phyloP scores from a whole-genome alignment of 1,140 invertebrate species.

The Danaus plexippus region DNA sequence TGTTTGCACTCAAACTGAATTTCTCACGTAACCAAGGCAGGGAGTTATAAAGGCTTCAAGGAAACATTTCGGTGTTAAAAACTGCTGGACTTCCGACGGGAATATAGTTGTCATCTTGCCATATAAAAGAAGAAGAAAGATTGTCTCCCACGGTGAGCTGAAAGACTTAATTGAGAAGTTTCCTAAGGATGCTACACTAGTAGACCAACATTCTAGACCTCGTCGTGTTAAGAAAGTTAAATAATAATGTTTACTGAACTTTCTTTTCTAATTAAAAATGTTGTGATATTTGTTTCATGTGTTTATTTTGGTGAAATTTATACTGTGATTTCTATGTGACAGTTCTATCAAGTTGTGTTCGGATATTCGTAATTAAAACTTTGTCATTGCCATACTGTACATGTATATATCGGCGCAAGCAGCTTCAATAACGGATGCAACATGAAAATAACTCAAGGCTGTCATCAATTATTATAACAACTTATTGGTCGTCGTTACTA shows the following conservation, averaged over 20 bases:
- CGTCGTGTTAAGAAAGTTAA: neutral
- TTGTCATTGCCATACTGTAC: too few species aligned
- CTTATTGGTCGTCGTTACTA: too few species aligned
- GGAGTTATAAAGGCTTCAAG: conserved; percentile 4
- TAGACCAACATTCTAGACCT: conserved; percentile 1
- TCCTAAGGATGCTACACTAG: neutral
- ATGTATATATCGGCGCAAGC: too few species aligned
- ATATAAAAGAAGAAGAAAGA: conserved; percentile 1
- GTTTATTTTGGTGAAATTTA: too few species aligned
- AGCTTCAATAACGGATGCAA: too few species aligned
- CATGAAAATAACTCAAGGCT: too few species aligned
- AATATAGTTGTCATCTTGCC: conserved; percentile 1
- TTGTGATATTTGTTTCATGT: too few species aligned
- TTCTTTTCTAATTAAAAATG: too few species aligned
- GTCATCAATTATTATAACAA: too few species aligned
- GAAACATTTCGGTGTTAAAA: conserved; percentile 6
- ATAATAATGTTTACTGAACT: neutral
- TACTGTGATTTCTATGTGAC: too few species aligned
- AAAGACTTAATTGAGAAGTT: neutral
- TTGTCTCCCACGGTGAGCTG: neutral
- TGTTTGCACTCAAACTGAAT: conserved; percentile 5
- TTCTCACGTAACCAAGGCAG: conserved; percentile 1
- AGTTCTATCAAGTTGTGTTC: too few species aligned
- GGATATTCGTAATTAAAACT: too few species aligned
- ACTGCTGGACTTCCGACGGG: conserved; percentile 8